phyloP scores from a whole-genome alignment of 2,888 invertebrate genomes.

The Drosophila maculinotata region DNA sequence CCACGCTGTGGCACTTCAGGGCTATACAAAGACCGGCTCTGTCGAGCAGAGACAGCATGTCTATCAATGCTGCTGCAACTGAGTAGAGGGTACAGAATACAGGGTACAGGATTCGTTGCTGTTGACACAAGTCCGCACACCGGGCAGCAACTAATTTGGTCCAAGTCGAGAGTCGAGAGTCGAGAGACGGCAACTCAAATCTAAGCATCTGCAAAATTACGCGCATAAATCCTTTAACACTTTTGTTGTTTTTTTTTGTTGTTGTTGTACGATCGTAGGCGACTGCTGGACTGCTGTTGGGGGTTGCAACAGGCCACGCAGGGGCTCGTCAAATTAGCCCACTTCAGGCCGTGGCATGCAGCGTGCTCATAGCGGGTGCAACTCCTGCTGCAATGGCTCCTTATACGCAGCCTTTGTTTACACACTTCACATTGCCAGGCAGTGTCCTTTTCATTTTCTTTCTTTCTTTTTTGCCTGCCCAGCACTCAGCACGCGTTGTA shows the following conservation, averaged over 20 bases:
- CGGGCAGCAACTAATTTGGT: slow-evolving; percentile 68
- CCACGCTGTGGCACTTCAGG: slow-evolving; percentile 71
- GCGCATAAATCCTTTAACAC: slow-evolving; percentile 83
- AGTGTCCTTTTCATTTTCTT: slow-evolving; percentile 37
- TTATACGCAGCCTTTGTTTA: slow-evolving; percentile 57
- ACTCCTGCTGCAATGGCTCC: slow-evolving; percentile 28
- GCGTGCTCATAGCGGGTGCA: slow-evolving; percentile 72
- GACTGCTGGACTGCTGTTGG: slow-evolving; percentile 36
- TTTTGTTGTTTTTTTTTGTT: too few species aligned
- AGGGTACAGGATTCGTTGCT: slow-evolving; percentile 22
- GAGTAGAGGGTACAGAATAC: slow-evolving; percentile 22
- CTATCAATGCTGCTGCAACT: slow-evolving; percentile 61
- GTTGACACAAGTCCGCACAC: slow-evolving; percentile 74
- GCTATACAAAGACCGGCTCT: slow-evolving; percentile 2
- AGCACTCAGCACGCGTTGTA: slow-evolving; percentile 20
- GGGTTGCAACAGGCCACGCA: slow-evolving; percentile 67
- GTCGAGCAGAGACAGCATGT: slow-evolving; percentile 64
- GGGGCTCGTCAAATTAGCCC: slow-evolving; percentile 82
- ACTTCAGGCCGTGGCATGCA: slow-evolving; percentile 77
- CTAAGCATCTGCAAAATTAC: slow-evolving; percentile 83
- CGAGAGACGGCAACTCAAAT: slow-evolving; percentile 53
- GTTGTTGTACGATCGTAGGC: slow-evolving; percentile 13
- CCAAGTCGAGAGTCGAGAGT: slow-evolving; percentile 8
- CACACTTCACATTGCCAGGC: slow-evolving; percentile 45
- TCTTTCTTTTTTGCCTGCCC: slow-evolving; percentile 20